Evolutionary conservation across 2,113 vertebrate genomes (phyloP).

Genomic region (Copsychus sechellarum): DNA sequence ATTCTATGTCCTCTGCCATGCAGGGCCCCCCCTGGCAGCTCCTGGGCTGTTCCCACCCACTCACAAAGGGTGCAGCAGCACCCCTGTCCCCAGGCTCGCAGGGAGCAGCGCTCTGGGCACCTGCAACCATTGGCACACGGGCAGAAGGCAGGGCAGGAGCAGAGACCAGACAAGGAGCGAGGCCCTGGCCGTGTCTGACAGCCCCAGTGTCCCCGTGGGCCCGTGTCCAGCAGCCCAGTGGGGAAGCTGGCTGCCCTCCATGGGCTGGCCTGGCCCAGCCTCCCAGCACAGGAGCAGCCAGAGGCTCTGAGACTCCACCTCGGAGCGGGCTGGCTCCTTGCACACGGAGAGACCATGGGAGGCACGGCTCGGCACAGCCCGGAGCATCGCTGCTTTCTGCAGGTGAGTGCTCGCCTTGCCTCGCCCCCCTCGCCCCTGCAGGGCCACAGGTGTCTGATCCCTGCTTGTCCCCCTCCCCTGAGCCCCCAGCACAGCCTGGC

Average conservation of each 20-base stretch:
- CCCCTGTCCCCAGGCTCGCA: accelerated
- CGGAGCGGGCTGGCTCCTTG: slow-evolving; percentile 47
- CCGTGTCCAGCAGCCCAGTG: neutral
- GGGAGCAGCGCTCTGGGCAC: accelerated
- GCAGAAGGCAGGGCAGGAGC: accelerated
- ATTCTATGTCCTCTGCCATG: too few relatives aligned
- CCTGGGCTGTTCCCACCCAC: accelerated
- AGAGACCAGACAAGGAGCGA: accelerated
- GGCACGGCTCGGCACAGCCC: slow-evolving; percentile 62
- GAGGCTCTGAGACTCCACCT: slow-evolving; percentile 68
- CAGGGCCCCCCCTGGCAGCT: neutral
- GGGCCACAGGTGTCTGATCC: neutral
- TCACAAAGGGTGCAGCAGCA: accelerated
- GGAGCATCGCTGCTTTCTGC: slow-evolving; percentile 61
- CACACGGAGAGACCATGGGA: slow-evolving; percentile 64
- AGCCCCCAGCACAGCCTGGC: neutral
- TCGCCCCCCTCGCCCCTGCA: neutral
- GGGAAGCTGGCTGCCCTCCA: neutral
- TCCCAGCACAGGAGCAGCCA: slow-evolving; percentile 38
- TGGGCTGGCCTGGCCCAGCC: neutral
- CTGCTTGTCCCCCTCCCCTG: neutral
- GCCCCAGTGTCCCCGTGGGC: neutral
- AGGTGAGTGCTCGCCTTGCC: slow-evolving; percentile 66
- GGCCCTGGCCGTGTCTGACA: accelerated
- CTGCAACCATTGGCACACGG: accelerated